phyloP scores from a whole-genome alignment of 2,888 invertebrate genomes.

The Aquatica leii region DNA sequence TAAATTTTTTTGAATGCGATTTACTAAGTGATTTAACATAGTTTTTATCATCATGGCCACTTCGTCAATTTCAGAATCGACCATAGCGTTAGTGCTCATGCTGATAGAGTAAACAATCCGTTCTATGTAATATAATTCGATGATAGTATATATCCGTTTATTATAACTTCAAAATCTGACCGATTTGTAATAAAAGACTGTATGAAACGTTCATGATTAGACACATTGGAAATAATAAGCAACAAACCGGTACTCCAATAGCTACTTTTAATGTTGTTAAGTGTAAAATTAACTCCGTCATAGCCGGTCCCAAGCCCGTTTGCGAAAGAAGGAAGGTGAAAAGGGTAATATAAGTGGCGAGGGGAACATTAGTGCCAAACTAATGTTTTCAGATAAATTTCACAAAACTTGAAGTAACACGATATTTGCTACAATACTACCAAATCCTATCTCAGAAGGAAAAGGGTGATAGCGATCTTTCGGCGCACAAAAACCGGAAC shows the following conservation, averaged over 20 bases:
- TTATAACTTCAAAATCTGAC: background rate
- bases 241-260: background rate
- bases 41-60: constrained; percentile 6
- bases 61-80: background rate
- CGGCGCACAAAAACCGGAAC: too few relatives aligned
- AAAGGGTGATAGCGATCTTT: too few relatives aligned
- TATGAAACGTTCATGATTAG: background rate
- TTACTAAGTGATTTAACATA: constrained; percentile 7
- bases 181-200: background rate
- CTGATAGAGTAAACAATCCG: background rate
- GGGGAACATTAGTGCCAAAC: too few relatives aligned
- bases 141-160: background rate
- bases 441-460: too few relatives aligned
- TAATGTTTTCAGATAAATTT: too few relatives aligned
- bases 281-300: too few relatives aligned
- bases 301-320: too few relatives aligned
- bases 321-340: too few relatives aligned
- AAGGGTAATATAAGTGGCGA: too few relatives aligned
- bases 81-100: background rate
- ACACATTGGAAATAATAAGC: background rate
- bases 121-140: too few relatives aligned
- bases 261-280: background rate
- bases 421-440: too few relatives aligned
- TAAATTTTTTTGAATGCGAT: constrained; percentile 1
- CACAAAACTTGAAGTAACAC: too few relatives aligned